Base-by-base conservation (phyloP, 2,888 invertebrate genomes). In the Crocallis elinguaria region DNA sequence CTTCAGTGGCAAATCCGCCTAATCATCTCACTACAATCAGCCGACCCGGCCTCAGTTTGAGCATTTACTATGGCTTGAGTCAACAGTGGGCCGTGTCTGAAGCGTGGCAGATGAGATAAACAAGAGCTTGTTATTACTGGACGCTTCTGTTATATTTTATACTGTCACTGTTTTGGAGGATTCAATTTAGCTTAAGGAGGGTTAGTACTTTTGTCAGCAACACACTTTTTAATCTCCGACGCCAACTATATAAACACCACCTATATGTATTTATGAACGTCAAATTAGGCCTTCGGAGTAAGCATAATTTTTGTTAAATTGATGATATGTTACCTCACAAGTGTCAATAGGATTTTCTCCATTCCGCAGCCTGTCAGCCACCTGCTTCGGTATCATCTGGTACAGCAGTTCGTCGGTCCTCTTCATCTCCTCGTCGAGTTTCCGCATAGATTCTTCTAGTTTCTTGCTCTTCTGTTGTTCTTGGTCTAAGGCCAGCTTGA, bases 371-470 rank as follows among this genome's bases (percentile, higher is more conserved):
- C 98, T 92, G 82, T 98, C 98, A 0, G 99, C 99, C 3, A 99
- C 99, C 78, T 98, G 97, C 81, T 98, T 98, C 21, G 99, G 99
- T 92, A 99, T 98, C 98, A 99, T 99, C 92, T 99, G 99, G 85
- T 99, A 99, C 0, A 99, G 88, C 17, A 99, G 91, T 71, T 98
- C 98, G 78, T 99, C 99, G 0, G 99, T 99, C 58, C 98, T 93
- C 72, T 96, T 95, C 97, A 99, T 98, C 85, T 99, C 99, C 64
- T 96, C 96, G 78, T 99, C 99, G 61, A 99, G 86, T 77, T 98
- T 97, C 67, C 96, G 93, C 98, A 99, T 99, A 0, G 98, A 98
- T 74, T 98, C 98, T 75, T 98, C 98, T 41, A 99, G 86, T 73
- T 98, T 98, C 82, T 97, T 97, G 53, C 98, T 98, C 84, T 99